These are phyloP conservation scores for Sinocyclocheilus anophthalmus DNA, from an alignment of 2,113 vertebrate species.

Conservation along the genomic window DNA sequence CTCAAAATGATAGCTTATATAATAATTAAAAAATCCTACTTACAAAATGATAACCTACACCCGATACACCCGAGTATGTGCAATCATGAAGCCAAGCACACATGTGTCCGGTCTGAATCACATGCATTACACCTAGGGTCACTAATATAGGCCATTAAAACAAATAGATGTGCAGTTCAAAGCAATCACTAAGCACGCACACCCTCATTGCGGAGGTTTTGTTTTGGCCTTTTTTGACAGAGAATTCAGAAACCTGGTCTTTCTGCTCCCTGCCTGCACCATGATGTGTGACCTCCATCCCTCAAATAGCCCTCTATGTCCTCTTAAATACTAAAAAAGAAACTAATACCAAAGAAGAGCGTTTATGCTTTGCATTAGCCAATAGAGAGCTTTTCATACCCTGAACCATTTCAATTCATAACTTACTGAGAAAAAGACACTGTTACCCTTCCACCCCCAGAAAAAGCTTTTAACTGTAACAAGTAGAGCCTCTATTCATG, in stretches of 20 bases:
- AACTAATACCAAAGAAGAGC: neutral
- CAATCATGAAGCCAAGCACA: conserved; percentile 1
- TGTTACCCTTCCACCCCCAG: conserved; percentile 47
- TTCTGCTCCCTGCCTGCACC: neutral
- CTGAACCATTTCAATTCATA: conserved; percentile 51
- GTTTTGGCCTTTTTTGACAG: neutral
- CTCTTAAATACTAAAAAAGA: neutral
- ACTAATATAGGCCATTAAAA: neutral
- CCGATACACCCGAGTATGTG: too few species aligned
- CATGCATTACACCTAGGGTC: neutral
- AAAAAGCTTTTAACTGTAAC: conserved; percentile 63
- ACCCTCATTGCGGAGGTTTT: neutral
- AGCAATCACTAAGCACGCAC: neutral
- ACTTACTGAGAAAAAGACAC: conserved; percentile 54
- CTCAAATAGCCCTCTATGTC: neutral
- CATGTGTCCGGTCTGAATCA: neutral
- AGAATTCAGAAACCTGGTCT: neutral
- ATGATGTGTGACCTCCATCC: neutral
- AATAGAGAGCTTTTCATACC: conserved; percentile 43
- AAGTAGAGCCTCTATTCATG: conserved; percentile 67
- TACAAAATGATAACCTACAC: neutral
- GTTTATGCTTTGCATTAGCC: conserved; percentile 30
- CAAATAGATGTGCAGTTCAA: neutral
- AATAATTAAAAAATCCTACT: neutral
- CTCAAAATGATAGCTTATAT: neutral